Conservation (phyloP, 1,140 invertebrate genomes). For the Lutraria rhynchaena region DNA sequence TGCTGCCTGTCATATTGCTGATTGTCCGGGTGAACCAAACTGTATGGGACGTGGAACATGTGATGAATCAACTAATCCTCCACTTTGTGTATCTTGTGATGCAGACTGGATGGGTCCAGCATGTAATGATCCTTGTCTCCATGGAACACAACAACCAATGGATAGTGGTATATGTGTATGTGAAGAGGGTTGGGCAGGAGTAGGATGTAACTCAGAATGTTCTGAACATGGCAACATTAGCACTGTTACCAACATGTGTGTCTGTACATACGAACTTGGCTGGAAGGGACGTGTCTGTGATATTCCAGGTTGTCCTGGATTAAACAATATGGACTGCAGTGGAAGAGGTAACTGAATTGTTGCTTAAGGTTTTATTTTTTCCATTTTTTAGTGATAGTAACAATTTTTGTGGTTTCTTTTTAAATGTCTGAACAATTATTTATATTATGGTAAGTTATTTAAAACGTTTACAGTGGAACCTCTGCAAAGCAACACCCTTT, state of each 20-base stretch:
- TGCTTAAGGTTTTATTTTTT: too few species aligned
- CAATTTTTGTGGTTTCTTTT: too few species aligned
- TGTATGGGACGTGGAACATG: slow-evolving; percentile 69
- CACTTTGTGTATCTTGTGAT: slow-evolving; percentile 69
- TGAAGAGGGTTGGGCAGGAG: slow-evolving; percentile 73
- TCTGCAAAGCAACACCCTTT: too few species aligned
- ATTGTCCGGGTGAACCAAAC: slow-evolving; percentile 75
- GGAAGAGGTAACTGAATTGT: slow-evolving; percentile 69
- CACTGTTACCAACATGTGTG: slow-evolving; percentile 60
- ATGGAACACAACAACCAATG: slow-evolving; percentile 68
- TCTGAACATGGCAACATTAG: slow-evolving; percentile 71
- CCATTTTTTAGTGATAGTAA: too few species aligned
- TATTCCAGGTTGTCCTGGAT: slow-evolving; percentile 75
- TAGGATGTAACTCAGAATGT: slow-evolving; percentile 76
- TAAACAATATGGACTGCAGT: slow-evolving; percentile 71
- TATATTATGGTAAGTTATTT: too few species aligned
- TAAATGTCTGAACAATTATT: too few species aligned
- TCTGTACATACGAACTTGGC: slow-evolving; percentile 72
- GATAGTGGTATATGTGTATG: slow-evolving; percentile 70
- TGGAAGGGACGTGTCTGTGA: slow-evolving; percentile 76
- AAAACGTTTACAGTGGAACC: too few species aligned
- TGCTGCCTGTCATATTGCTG: slow-evolving; percentile 72
- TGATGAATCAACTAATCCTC: slow-evolving; percentile 66
- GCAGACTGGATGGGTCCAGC: slow-evolving; percentile 73
- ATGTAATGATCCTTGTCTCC: slow-evolving; percentile 73